Evolutionary conservation across 2,888 invertebrate genomes (phyloP).

Genomic region (Thymelicus acteon): DNA sequence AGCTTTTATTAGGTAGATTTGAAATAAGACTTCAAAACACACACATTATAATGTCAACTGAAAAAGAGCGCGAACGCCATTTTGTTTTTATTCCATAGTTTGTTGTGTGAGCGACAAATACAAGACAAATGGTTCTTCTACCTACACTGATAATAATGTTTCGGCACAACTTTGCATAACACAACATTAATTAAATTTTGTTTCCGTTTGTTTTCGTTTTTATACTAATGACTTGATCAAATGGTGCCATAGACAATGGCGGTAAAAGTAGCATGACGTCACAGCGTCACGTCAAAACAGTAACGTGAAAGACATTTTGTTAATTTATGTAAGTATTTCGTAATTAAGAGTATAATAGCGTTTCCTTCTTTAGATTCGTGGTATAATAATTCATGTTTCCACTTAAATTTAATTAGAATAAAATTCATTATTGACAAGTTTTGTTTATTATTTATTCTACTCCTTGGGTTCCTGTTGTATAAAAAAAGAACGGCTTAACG

Average conservation of each 20-base stretch:
- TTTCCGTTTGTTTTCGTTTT: slow-evolving; percentile 42
- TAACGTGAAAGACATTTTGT: slow-evolving; percentile 80
- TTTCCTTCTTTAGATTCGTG: slow-evolving; percentile 85
- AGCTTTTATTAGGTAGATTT: no score
- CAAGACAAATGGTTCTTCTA: slow-evolving; percentile 44
- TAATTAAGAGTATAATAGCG: slow-evolving; percentile 82
- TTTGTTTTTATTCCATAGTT: not conserved
- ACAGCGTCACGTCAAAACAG: slow-evolving; percentile 21
- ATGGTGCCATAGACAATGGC: slow-evolving; percentile 66
- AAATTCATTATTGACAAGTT: slow-evolving; percentile 77
- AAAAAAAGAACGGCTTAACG: no score
- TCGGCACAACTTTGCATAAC: slow-evolving; percentile 57
- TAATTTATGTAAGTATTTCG: slow-evolving; percentile 81
- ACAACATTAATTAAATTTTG: slow-evolving; percentile 50
- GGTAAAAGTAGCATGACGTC: slow-evolving; percentile 33
- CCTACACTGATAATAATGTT: slow-evolving; percentile 47
- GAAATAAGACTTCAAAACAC: not conserved
- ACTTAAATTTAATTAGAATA: slow-evolving; percentile 84
- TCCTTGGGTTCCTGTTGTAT: not conserved
- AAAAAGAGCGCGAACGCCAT: not conserved
- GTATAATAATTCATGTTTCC: slow-evolving; percentile 85
- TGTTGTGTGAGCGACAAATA: no score
- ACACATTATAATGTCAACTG: not conserved
- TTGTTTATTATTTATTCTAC: slow-evolving; percentile 62
- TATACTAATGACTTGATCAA: slow-evolving; percentile 44